phyloP scores from a whole-genome alignment of 2,797 vertebrate species.

The Stomatorhinus walkeri region DNA sequence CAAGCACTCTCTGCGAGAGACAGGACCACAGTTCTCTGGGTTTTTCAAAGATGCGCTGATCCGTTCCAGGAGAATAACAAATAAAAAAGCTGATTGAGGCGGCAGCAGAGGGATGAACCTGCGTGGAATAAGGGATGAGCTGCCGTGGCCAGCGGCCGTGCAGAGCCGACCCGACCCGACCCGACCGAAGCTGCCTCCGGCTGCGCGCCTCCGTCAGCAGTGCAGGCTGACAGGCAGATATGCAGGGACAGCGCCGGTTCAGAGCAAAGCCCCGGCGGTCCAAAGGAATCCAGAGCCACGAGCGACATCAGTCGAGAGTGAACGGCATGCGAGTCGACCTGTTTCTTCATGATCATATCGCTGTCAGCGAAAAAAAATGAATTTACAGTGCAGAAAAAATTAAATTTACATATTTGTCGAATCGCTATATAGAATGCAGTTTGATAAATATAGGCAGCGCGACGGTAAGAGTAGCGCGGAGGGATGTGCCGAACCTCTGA shows the following conservation, averaged over 20 bases:
- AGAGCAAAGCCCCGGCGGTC: not conserved
- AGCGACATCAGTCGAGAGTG: not conserved
- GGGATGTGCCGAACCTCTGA: not conserved
- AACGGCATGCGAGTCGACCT: not conserved
- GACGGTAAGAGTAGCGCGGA: not conserved
- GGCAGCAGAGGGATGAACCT: conserved; percentile 1
- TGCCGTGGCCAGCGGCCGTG: not conserved
- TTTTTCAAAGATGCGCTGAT: conserved; percentile 34
- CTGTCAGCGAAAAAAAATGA: not conserved
- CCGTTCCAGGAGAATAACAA: conserved; percentile 37
- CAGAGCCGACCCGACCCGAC: not conserved
- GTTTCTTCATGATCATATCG: not conserved
- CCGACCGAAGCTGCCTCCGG: not conserved
- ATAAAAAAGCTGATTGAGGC: conserved; percentile 45
- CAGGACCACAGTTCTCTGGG: no score
- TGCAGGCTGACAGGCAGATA: not conserved
- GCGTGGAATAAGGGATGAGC: conserved; percentile 19
- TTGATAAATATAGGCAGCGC: not conserved
- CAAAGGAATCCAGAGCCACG: not conserved
- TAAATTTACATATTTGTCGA: not conserved
- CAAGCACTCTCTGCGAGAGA: not conserved
- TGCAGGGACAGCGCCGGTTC: not conserved
- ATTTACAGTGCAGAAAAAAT: not conserved
- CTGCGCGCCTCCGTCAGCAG: not conserved
- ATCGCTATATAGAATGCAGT: not conserved